A percentile compares a stretch with the other conserved stretches of the same genome.
Evolutionary conservation across 2,113 vertebrate species (phyloP).

Genomic region (Pelodiscus sinensis): DNA sequence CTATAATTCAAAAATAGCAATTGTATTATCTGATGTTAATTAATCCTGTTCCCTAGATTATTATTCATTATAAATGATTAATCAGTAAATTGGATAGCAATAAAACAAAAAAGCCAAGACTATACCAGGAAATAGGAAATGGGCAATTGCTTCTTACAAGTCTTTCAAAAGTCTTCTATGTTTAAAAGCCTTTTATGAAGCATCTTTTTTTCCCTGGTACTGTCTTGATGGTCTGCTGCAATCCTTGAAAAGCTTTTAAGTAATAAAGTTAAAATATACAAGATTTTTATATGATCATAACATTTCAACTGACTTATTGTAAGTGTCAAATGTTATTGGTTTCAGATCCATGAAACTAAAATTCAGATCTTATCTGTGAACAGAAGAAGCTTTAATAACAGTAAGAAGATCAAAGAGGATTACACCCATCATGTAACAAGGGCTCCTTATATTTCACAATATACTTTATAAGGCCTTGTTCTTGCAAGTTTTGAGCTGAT

Average conservation of each 20-base stretch:
- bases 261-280: neutral
- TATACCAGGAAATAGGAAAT: neutral
- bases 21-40: neutral
- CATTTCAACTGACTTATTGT: neutral
- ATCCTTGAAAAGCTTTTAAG: neutral
- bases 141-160: neutral
- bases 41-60: neutral
- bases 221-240: neutral
- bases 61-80: neutral
- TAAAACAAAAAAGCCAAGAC: neutral
- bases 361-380: neutral
- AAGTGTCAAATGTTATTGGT: neutral
- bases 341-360: neutral
- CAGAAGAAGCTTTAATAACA: neutral
- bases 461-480: neutral
- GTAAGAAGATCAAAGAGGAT: neutral
- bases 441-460: neutral
- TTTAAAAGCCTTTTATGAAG: neutral
- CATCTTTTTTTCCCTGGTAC: neutral
- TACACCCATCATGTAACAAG: neutral
- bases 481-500: neutral
- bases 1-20: neutral
- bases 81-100: neutral
- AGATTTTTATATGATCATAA: neutral
- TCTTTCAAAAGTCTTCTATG: neutral